A percentile compares a stretch with the other conserved stretches of the same genome.
These are phyloP conservation scores for Brachionus paranguensis DNA, from an alignment of 1,140 invertebrate species.

Conservation along the genomic window DNA sequence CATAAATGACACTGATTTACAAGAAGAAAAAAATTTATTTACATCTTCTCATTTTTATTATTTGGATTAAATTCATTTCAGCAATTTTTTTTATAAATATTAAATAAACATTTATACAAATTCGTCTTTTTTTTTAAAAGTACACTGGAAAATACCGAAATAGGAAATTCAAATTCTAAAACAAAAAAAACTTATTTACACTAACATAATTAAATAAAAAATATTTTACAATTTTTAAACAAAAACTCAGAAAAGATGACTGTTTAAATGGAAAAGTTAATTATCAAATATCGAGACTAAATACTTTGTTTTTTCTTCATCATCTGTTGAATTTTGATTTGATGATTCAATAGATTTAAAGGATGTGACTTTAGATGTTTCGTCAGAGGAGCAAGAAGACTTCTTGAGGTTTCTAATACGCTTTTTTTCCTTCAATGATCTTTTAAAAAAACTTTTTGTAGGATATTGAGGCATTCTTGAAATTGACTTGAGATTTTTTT, in stretches of 20 bases:
- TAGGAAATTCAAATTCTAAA: background rate
- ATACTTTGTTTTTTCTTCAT: background rate
- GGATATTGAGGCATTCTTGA: constrained; percentile 10
- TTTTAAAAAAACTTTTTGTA: background rate
- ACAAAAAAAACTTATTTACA: background rate
- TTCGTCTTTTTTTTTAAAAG: background rate
- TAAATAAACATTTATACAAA: background rate
- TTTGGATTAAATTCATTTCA: background rate
- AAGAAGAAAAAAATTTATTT: constrained; percentile 10
- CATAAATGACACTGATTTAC: background rate
- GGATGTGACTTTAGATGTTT: background rate
- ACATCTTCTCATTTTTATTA: background rate
- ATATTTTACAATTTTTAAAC: background rate
- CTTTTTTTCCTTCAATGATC: background rate
- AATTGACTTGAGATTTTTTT: constrained; percentile 3
- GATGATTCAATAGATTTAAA: background rate
- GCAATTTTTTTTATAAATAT: background rate
- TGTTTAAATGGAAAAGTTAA: background rate
- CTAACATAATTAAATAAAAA: background rate
- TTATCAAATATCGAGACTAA: background rate
- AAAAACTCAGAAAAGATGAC: background rate
- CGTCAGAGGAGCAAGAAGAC: background rate
- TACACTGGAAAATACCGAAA: background rate
- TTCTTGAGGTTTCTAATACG: background rate
- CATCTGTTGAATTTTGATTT: constrained; percentile 8